Base-by-base conservation (phyloP, 1,140 invertebrate genomes). In the Meloidogyne exigua region DNA sequence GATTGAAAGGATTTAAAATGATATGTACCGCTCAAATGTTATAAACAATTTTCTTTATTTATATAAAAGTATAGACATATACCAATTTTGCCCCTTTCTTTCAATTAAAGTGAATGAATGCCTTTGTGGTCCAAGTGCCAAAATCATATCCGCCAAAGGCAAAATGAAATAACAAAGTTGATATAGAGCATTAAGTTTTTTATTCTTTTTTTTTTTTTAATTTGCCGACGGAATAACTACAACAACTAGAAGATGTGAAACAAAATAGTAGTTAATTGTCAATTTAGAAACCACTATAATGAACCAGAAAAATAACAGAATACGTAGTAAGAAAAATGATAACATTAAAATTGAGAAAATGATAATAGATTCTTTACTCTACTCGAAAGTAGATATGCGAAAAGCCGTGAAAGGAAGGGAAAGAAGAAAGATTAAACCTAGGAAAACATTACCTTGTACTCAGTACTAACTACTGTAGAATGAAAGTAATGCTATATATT, bases 121-220 rank as follows among this genome's bases (percentile, higher is more conserved):
- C 49, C 49, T 57, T 57, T 57, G 49, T 57, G 49, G 49, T 57
- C 18, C 49, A 57, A 57, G 18, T 57, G 49, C 49, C 49, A 57
- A 57, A 57, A 57, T 57, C 18, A n/a, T n/a, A 57, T 57, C 49
- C 49, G 49, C 49, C 49, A 57, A 57, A 57, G 49, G 49, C 49
- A 57, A 57, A 57, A 15, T 18, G 39, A 44, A 44, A 57, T 0
- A 57, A 57, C 2, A 57, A 57, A 57, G 49, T 57, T 57, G 49
- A 7, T 57, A n/a, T 18, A 57, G 18, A n/a, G 49, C 49, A 21
- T 57, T 57, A 57, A 57, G 49, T n/a, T n/a, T 57, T n/a, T 57
- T n/a, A n/a, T 57, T n/a, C 5, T 9, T n/a, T 57, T 57, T 39
- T 39, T 9, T 39, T 57, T 57, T 57, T 4, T n/a, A 57, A 57